Evolutionary conservation across 2,888 invertebrate genomes (phyloP), one percentile per base, ranked within the genome.

Genomic region (Crioceris asparagi): DNA sequence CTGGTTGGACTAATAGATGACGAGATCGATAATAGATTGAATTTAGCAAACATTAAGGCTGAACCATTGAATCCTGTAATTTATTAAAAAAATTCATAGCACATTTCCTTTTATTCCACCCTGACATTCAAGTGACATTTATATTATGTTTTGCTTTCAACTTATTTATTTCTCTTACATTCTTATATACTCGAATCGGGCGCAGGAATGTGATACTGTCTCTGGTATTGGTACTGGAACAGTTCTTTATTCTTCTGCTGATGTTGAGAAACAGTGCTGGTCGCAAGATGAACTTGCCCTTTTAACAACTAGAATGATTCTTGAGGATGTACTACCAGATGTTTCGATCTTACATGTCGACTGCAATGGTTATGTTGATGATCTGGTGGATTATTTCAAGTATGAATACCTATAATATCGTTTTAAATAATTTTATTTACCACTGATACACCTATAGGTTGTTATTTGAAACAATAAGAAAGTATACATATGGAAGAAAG

Each of bases 1-100:
- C 79, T 88, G 29, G 81, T 88, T 43, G 87, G 87, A 27, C 79
- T 84, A 62, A 74, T 88, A 51, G 87, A 88, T 56, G 87, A 88
- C 57, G 78, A 80, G 43, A 71, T 86, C 49, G 87, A 88, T 59
- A 80, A 85, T 43, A 71, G 85, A 58, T 62, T 87, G 52, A 86
- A 87, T 61, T 71, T 87, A 51, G 73, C 78, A 17, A 79, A 77
- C 50, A 83, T 88, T 49, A 77, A 84, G 62, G 87, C 87, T 34
- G 87, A 88, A 64, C 86, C 87, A 1, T 64, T 88, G 45, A 83
- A 81, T 53, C 75, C 86, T 36, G 84, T 88, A 50, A 77, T 77
- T 46, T 86, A 86, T 67, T 87, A 61, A 43, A 11, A n/a, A 4
- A 25, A 11, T 25, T 12, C 25, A 11, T 25, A 25, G n/a, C 11